A percentile compares a stretch with the other conserved stretches of the same genome.
Evolutionary conservation across 2,888 invertebrate species (phyloP).

Genomic region (Pachycephus smyrnensis): DNA sequence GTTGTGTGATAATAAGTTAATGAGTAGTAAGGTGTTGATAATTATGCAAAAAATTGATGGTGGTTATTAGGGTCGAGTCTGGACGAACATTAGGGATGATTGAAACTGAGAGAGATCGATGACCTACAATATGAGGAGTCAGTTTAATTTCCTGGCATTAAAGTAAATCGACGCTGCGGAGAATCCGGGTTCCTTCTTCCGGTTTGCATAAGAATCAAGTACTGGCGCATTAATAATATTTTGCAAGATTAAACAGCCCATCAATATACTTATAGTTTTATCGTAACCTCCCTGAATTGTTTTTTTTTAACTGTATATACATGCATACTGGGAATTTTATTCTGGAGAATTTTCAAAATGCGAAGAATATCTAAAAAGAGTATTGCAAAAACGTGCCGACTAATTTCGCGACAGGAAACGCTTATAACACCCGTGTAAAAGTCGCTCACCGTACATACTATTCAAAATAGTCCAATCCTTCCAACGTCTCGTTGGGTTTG

Average conservation of each 20-base stretch:
- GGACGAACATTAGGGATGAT: conserved; percentile 14
- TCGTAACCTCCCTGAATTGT: background rate
- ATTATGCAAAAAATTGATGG: conserved; percentile 15
- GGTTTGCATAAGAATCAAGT: background rate
- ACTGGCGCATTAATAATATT: background rate
- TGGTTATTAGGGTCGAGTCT: conserved; percentile 31
- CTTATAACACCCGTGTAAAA: background rate
- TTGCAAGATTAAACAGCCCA: background rate
- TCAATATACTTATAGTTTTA: background rate
- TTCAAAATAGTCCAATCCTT: background rate
- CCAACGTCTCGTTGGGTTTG: conserved; percentile 27
- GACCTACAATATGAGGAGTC: conserved; percentile 20
- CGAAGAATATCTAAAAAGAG: background rate
- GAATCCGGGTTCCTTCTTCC: background rate
- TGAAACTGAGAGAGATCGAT: conserved; percentile 22
- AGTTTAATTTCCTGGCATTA: conserved; percentile 34
- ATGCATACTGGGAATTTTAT: background rate
- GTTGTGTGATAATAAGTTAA: background rate
- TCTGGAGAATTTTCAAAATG: background rate
- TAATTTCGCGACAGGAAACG: background rate
- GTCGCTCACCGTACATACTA: background rate
- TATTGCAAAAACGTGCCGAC: background rate
- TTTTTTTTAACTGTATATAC: background rate
- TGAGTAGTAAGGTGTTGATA: background rate
- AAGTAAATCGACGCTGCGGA: conserved; percentile 5